Evolutionary conservation across 2,888 invertebrate species (phyloP).

Genomic region (Latrodectus hesperus): DNA sequence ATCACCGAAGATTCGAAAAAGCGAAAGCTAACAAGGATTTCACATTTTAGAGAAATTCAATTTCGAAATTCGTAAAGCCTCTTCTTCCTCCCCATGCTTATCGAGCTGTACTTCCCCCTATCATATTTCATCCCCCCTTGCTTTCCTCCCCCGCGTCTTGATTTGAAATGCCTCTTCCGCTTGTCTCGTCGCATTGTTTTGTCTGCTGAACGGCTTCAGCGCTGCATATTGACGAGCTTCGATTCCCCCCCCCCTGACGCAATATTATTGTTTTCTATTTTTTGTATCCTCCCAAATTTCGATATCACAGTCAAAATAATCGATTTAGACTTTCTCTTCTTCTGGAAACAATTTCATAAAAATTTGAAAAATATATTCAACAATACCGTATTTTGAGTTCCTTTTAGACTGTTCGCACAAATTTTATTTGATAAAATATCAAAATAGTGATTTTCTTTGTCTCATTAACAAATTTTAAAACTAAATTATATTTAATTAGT

Average conservation of each 20-base stretch:
- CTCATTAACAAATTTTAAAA: too few relatives aligned
- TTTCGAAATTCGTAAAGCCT: slow-evolving; percentile 19
- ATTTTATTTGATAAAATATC: too few relatives aligned
- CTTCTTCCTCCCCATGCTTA: background rate
- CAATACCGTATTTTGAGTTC: too few relatives aligned
- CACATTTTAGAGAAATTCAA: slow-evolving; percentile 54
- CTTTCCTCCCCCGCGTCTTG: background rate
- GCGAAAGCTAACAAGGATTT: slow-evolving; percentile 38
- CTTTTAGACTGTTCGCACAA: too few relatives aligned
- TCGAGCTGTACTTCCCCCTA: background rate
- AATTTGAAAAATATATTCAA: too few relatives aligned
- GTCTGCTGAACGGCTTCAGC: background rate
- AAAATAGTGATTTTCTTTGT: too few relatives aligned
- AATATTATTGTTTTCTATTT: too few relatives aligned
- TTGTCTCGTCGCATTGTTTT: background rate
- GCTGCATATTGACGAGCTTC: background rate
- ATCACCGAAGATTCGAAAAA: background rate
- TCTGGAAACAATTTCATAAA: too few relatives aligned
- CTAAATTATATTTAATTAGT: too few relatives aligned
- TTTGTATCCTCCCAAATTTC: too few relatives aligned
- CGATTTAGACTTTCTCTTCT: too few relatives aligned
- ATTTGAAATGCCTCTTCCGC: background rate
- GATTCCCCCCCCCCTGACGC: background rate
- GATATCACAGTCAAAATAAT: too few relatives aligned
- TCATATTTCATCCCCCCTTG: background rate